A percentile compares a stretch with the other conserved stretches of the same genome.
phyloP scores from a whole-genome alignment of 2,888 invertebrate genomes.

The Meliscaeva auricollis region DNA sequence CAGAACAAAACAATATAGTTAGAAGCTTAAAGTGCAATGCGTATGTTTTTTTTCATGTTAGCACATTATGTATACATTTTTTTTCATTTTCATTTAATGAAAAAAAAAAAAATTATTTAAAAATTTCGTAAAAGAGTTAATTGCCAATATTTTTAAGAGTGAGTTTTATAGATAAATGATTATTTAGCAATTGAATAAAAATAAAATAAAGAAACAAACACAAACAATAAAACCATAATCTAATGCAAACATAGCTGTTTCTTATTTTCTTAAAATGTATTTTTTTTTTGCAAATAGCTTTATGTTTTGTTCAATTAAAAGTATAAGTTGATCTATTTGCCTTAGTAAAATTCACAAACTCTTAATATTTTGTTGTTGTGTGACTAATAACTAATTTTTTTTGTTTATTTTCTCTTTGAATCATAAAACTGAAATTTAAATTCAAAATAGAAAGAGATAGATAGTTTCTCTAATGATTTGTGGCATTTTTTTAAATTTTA shows the following conservation, averaged over 20 bases:
- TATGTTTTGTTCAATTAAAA: constrained; percentile 50
- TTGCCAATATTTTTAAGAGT: constrained; percentile 37
- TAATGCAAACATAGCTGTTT: constrained; percentile 65
- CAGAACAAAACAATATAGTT: constrained; percentile 9
- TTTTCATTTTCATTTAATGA: neutral
- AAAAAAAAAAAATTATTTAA: constrained; percentile 8
- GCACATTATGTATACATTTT: neutral
- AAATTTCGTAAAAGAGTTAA: constrained; percentile 3
- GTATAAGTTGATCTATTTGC: constrained; percentile 53
- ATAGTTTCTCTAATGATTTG: constrained; percentile 10
- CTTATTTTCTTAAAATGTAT: constrained; percentile 32
- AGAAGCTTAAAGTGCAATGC: constrained; percentile 32
- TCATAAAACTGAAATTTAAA: constrained; percentile 39
- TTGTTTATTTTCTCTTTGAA: constrained; percentile 38
- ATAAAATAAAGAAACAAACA: constrained; percentile 32
- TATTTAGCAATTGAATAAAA: constrained; percentile 45
- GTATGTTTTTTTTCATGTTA: neutral
- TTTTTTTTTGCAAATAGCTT: constrained; percentile 46
- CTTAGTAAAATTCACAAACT: constrained; percentile 34
- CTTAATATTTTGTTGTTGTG: constrained; percentile 31
- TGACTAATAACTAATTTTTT: constrained; percentile 39
- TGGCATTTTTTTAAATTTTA: constrained; percentile 45
- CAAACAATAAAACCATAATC: constrained; percentile 41
- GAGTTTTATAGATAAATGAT: constrained; percentile 32
- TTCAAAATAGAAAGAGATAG: neutral